phyloP scores from a whole-genome alignment of 2,888 invertebrate species.

The Melieria picta region DNA sequence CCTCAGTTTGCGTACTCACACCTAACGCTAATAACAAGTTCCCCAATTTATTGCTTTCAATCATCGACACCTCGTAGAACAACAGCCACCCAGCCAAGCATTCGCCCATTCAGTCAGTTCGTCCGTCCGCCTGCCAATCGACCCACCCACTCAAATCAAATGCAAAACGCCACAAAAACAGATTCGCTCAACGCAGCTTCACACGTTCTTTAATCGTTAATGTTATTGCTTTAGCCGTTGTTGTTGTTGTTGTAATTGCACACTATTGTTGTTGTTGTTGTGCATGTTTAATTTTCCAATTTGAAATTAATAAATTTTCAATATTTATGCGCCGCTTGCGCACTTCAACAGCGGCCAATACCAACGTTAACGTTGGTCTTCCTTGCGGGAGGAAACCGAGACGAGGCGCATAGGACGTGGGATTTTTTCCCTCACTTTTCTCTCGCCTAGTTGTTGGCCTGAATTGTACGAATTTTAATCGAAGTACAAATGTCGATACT shows the following conservation, averaged over 20 bases:
- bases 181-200: no score
- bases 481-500: no score
- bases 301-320: constrained; percentile 4
- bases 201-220: no score
- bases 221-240: neutral
- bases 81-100: neutral
- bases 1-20: neutral
- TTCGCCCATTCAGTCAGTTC: neutral
- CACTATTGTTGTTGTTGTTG: neutral
- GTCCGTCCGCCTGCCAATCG: neutral
- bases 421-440: no score
- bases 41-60: constrained; percentile 59
- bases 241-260: constrained; percentile 13
- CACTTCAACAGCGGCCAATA: no score
- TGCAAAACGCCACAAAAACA: no score
- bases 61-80: constrained; percentile 56
- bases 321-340: constrained; percentile 1
- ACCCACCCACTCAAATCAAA: neutral
- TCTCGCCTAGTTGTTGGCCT: no score
- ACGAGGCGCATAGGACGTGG: no score
- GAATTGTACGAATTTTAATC: no score
- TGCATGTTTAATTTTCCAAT: neutral
- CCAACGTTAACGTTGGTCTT: no score
- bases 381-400: no score
- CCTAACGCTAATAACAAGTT: constrained; percentile 46